Conservation (phyloP, 2,113 vertebrate species). For the rat (Rattus norvegicus) region GRCr8 NC_086021.1:167891001-167891500, state of each 20-base stretch:
- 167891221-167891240: neutral
- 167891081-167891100: neutral
- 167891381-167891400: neutral
- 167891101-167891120: neutral
- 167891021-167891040: neutral
- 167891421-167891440: neutral
- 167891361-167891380: neutral
- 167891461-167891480: neutral
- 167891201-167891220: neutral
- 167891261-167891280: neutral
- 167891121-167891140: neutral
- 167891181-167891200: neutral
- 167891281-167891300: neutral
- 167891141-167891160: neutral
- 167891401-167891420: neutral
- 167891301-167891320: neutral
- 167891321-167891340: conserved; percentile 1
- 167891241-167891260: neutral
- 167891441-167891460: neutral
- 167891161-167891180: neutral
- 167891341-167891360: neutral
- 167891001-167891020: neutral
- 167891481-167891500: neutral
- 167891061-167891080: neutral
- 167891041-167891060: conserved; percentile 25